Evolutionary conservation across 2,888 invertebrate species (phyloP).

Genomic region (Exocentrus adspersus): DNA sequence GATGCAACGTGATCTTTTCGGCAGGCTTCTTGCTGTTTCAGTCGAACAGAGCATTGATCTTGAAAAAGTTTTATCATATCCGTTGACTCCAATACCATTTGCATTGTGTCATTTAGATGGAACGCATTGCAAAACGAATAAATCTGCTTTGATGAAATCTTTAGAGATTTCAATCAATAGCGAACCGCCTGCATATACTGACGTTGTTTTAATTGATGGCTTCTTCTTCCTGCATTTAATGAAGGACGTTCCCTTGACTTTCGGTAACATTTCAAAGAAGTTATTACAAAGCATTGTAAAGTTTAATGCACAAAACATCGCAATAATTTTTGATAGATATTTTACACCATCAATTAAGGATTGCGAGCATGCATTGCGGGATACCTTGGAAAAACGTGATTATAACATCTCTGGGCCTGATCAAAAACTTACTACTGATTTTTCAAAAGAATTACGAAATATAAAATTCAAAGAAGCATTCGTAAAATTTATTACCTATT

Average conservation of each 20-base stretch:
- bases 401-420: slow-evolving; percentile 27
- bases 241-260: slow-evolving; percentile 19
- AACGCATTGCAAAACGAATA: slow-evolving; percentile 28
- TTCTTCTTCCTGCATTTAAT: slow-evolving; percentile 18
- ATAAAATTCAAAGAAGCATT: slow-evolving; percentile 45
- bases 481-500: slow-evolving; percentile 49
- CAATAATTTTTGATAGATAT: slow-evolving; percentile 31
- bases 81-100: slow-evolving; percentile 37
- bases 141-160: slow-evolving; percentile 25
- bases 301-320: slow-evolving; percentile 12
- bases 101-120: slow-evolving; percentile 29
- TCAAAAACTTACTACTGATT: slow-evolving; percentile 25
- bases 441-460: slow-evolving; percentile 26
- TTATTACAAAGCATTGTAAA: slow-evolving; percentile 35
- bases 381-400: not conserved
- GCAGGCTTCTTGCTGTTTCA: slow-evolving; percentile 37
- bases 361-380: slow-evolving; percentile 22
- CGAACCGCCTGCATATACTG: slow-evolving; percentile 6
- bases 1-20: slow-evolving; percentile 42
- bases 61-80: slow-evolving; percentile 35
- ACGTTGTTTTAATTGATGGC: slow-evolving; percentile 22
- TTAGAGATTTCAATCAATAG: slow-evolving; percentile 14
- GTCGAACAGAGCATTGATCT: slow-evolving; percentile 29
- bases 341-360: slow-evolving; percentile 26
- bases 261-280: slow-evolving; percentile 33